Base-by-base conservation (phyloP, 2,888 invertebrate species). In the Cepaea hortensis region DNA sequence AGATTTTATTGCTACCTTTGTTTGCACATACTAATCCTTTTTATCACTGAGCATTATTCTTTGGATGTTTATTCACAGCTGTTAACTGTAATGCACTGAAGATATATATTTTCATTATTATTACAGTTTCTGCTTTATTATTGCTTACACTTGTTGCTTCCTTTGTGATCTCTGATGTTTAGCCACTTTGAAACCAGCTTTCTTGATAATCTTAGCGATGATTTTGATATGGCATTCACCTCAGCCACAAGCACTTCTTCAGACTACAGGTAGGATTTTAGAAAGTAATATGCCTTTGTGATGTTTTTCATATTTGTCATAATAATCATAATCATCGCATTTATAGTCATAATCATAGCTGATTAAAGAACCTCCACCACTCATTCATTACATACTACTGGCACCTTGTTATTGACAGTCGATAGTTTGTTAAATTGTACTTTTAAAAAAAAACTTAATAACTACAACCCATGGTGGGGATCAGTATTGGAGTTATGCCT, bases 181-280 rank as follows among this genome's bases (percentile, higher is more conserved):
- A 85, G 85, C 80, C 46, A 79, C 79, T 85, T 73, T 61, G 85
- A 62, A 46, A 50, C 50, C 68, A 85, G 72, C 72, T n/a, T 72
- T 23, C 48, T 35, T 55, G 85, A 80, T 80, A 61, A n/a, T 46
- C 85, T 79, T 72, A 80, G 80, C 55, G 85, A 85, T 62, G 80
- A 82, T 55, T 76, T 62, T 84, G 84, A 84, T 76, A 35, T 76
- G 76, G 35, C 84, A 35, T 13, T 65, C n/a, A 61, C 76, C 13
- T 50, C 84, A 46, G 46, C 84, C 68, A 61, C 62, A 50, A 76
- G 48, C 23, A 35, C n/a, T 3, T 65, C n/a, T 3, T 65, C 84
- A 15, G 48, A 65, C 61, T 65, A n/a, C 84, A 84, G 84, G 75
- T 84, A 75, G 23, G 62, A 18, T 35, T 61, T 5, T 23, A 65